phyloP scores from a whole-genome alignment of 2,113 vertebrate species.

The Stomatorhinus ivindoensis region DNA sequence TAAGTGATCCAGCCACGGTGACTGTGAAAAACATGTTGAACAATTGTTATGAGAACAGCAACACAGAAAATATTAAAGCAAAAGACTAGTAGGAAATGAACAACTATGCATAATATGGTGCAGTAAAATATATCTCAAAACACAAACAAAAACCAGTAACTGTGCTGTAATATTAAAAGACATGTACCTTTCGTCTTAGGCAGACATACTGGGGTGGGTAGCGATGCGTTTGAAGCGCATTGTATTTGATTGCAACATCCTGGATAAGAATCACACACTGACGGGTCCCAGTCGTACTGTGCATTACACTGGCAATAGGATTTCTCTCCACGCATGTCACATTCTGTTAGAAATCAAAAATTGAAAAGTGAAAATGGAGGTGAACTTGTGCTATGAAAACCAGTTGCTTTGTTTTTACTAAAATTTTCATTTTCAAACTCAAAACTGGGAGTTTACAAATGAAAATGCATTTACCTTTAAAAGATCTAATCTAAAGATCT shows the following conservation, averaged over 20 bases:
- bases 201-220: slow-evolving; percentile 9
- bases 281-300: slow-evolving; percentile 17
- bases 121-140: not conserved
- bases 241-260: rapidly evolving
- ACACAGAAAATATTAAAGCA: not conserved
- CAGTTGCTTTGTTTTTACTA: not conserved
- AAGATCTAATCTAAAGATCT: not conserved
- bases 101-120: not conserved
- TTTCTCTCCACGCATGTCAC: rapidly evolving
- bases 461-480: not conserved
- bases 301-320: rapidly evolving
- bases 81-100: not conserved
- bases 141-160: not conserved
- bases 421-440: not conserved
- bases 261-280: not conserved
- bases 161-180: not conserved
- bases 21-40: slow-evolving; percentile 28
- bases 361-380: not conserved
- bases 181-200: slow-evolving; percentile 29
- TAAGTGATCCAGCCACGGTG: not conserved
- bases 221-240: not conserved
- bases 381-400: not conserved
- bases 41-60: not conserved
- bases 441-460: not conserved
- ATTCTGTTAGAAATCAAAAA: slow-evolving; percentile 23